A percentile compares a stretch with the other conserved stretches of the same genome.
These are phyloP conservation scores for Sphaerophoria taeniata DNA, from an alignment of 2,888 invertebrate genomes.

Conservation along the genomic window DNA sequence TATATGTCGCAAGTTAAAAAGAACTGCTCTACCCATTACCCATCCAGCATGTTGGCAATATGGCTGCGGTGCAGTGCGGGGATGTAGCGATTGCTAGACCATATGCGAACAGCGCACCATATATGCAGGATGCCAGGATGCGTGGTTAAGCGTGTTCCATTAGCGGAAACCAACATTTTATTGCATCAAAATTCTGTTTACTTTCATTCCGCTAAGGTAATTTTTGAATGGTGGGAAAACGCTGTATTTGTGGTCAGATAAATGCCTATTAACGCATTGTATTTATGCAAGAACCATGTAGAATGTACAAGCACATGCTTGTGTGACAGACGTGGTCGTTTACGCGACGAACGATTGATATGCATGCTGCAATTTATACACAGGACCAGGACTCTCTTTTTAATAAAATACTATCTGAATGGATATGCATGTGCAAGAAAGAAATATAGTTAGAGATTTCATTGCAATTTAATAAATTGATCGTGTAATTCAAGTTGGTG, in stretches of 20 bases:
- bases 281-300: conserved; percentile 10
- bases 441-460: conserved; percentile 10
- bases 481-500: conserved; percentile 47
- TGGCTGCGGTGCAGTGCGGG: too few species aligned
- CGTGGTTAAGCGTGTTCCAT: conserved; percentile 68
- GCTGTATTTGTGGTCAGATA: conserved; percentile 69
- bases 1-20: too few species aligned
- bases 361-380: conserved; percentile 35
- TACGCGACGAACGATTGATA: conserved; percentile 33
- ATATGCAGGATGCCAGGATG: conserved; percentile 58
- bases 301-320: not conserved
- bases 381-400: conserved; percentile 10
- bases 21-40: too few species aligned
- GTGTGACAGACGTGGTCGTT: conserved; percentile 47
- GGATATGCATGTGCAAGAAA: not conserved
- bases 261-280: conserved; percentile 69
- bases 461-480: conserved; percentile 57
- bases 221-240: conserved; percentile 49
- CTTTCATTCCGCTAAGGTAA: conserved; percentile 61
- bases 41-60: too few species aligned
- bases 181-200: conserved; percentile 71
- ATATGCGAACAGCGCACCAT: conserved; percentile 30
- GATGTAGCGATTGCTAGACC: not conserved
- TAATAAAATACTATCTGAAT: conserved; percentile 14
- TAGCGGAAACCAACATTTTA: conserved; percentile 72